These are phyloP conservation scores for Chitala chitala DNA, from an alignment of 2,113 vertebrate genomes.

Conservation along the genomic window DNA sequence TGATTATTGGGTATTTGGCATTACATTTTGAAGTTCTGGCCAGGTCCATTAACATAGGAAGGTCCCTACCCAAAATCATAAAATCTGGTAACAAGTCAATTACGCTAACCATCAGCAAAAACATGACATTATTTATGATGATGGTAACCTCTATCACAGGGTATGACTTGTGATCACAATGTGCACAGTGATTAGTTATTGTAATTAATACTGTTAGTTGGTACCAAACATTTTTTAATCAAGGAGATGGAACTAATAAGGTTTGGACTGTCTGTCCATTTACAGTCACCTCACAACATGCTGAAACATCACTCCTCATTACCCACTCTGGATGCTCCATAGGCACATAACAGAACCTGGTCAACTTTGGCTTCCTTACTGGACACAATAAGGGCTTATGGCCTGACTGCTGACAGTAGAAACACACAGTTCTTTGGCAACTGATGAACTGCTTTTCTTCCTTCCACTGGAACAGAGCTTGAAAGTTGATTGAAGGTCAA, in stretches of 20 bases:
- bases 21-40: neutral
- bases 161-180: neutral
- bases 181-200: slow-evolving; percentile 3
- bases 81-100: slow-evolving; percentile 4
- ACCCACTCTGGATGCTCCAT: too few species aligned
- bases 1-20: neutral
- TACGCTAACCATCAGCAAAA: slow-evolving; percentile 12
- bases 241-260: neutral
- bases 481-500: too few species aligned
- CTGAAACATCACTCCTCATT: neutral
- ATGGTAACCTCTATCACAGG: neutral
- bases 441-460: too few species aligned
- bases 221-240: neutral
- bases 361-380: neutral
- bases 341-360: slow-evolving; percentile 12
- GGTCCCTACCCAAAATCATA: slow-evolving; percentile 17
- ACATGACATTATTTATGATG: neutral
- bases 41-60: neutral
- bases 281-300: neutral
- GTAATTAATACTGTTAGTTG: neutral
- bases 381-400: slow-evolving; percentile 4
- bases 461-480: too few species aligned
- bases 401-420: slow-evolving; percentile 21
- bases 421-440: neutral
- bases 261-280: neutral